A percentile compares a stretch with the other conserved stretches of the same genome.
Evolutionary conservation across 37 sponge, comb jelly and placozoan species (phyloP).

Genomic region (Chondrilla cf. caribensis): DNA sequence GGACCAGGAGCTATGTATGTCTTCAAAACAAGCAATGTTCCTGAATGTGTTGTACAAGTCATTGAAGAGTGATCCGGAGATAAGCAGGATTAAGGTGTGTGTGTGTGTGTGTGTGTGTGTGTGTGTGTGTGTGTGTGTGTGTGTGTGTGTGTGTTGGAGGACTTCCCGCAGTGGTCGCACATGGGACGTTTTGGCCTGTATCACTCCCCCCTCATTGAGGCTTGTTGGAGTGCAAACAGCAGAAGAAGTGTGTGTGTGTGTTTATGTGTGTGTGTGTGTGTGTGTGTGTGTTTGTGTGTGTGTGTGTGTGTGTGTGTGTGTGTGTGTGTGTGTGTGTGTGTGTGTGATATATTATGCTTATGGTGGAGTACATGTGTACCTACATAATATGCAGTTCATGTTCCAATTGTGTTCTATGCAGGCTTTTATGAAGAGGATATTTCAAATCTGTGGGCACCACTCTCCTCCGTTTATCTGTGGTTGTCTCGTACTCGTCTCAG

Average conservation of each 20-base stretch:
- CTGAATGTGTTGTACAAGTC: slow-evolving; percentile 95
- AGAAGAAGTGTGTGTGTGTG: slow-evolving; percentile 6
- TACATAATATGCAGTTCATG: too few relatives aligned
- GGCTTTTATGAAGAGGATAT: slow-evolving; percentile 86
- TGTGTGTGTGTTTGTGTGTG: background rate
- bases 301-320: background rate
- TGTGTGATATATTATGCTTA: too few relatives aligned
- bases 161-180: too few relatives aligned
- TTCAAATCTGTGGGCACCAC: slow-evolving; percentile 67
- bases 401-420: too few relatives aligned
- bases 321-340: background rate
- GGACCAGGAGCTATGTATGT: slow-evolving; percentile 64
- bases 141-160: slow-evolving; percentile 11
- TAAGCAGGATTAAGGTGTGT: slow-evolving; percentile 70
- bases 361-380: too few relatives aligned
- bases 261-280: background rate
- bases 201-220: too few relatives aligned
- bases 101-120: slow-evolving; percentile 10
- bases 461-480: slow-evolving; percentile 80
- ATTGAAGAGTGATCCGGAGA: slow-evolving; percentile 80
- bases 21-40: slow-evolving; percentile 84
- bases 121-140: slow-evolving; percentile 13
- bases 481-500: slow-evolving; percentile 70
- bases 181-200: too few relatives aligned
- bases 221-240: too few relatives aligned